phyloP scores from a whole-genome alignment of 2,797 vertebrate species.

The Xenentodon cancila region DNA sequence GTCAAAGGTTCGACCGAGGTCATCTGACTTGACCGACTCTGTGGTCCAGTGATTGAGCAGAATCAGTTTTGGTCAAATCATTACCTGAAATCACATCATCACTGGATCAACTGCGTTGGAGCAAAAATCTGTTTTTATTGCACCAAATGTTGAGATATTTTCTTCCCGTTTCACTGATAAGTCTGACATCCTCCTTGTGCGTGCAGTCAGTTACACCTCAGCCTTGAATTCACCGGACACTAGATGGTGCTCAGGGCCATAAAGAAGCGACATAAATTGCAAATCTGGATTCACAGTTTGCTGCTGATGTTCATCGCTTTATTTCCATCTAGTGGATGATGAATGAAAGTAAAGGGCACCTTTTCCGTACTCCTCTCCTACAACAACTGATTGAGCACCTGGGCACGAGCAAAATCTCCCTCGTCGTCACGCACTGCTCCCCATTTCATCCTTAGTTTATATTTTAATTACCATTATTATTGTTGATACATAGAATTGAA shows the following conservation, averaged over 20 bases:
- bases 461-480: too few species aligned
- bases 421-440: slow-evolving; percentile 80
- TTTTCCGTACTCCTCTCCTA: slow-evolving; percentile 63
- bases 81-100: slow-evolving; percentile 51
- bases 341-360: slow-evolving; percentile 49
- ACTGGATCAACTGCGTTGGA: background rate
- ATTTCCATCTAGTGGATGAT: slow-evolving; percentile 61
- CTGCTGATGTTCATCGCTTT: background rate
- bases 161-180: slow-evolving; percentile 68
- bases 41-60: slow-evolving; percentile 64
- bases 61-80: background rate
- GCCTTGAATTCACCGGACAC: slow-evolving; percentile 60
- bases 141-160: too few species aligned
- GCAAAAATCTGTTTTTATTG: background rate
- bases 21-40: slow-evolving; percentile 60
- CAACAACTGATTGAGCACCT: slow-evolving; percentile 54
- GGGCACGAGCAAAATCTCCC: slow-evolving; percentile 71
- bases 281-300: too few species aligned
- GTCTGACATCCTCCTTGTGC: slow-evolving; percentile 80
- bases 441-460: too few species aligned
- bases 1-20: slow-evolving; percentile 76
- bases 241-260: slow-evolving; percentile 63
- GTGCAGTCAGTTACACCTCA: slow-evolving; percentile 79
- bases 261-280: too few species aligned
- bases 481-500: too few species aligned